A percentile compares a stretch with the other conserved stretches of the same genome.
These are phyloP conservation scores for Tribolium madens DNA, from an alignment of 1,140 invertebrate genomes.

Conservation along the genomic window DNA sequence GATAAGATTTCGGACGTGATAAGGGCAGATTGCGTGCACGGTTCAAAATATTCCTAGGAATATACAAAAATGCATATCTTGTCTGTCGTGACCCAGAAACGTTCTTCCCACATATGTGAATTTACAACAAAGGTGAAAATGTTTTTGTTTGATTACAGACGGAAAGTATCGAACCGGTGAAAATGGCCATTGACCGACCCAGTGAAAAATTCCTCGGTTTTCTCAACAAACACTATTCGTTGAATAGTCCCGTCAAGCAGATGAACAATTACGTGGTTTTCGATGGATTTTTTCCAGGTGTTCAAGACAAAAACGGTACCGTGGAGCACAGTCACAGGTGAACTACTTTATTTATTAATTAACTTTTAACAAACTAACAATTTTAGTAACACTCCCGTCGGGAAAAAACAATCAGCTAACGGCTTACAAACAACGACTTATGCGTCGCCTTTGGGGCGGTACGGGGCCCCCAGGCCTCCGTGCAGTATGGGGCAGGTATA, in stretches of 20 bases:
- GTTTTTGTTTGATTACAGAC: conserved; percentile 69
- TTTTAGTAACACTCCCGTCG: conserved; percentile 40
- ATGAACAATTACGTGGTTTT: conserved; percentile 92
- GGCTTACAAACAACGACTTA: conserved; percentile 56
- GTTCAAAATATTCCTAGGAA: background rate
- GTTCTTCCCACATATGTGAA: background rate
- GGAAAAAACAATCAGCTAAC: conserved; percentile 60
- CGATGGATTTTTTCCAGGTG: conserved; percentile 81
- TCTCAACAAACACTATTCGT: conserved; percentile 84
- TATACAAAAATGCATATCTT: background rate
- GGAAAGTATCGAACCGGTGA: conserved; percentile 75
- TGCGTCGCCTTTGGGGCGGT: conserved; percentile 68
- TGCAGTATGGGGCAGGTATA: conserved; percentile 77
- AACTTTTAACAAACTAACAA: conserved; percentile 22
- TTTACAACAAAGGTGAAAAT: background rate
- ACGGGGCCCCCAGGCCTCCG: conserved; percentile 72
- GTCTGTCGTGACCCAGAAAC: background rate
- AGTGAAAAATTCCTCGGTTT: conserved; percentile 89
- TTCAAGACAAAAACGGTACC: conserved; percentile 50
- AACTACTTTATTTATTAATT: background rate
- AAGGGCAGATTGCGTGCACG: background rate
- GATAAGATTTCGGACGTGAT: background rate
- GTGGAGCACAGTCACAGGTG: conserved; percentile 49
- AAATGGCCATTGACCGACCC: conserved; percentile 91
- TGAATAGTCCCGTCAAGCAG: conserved; percentile 80